phyloP scores from a whole-genome alignment of 2,797 vertebrate genomes.

The Chelidonichthys spinosus region DNA sequence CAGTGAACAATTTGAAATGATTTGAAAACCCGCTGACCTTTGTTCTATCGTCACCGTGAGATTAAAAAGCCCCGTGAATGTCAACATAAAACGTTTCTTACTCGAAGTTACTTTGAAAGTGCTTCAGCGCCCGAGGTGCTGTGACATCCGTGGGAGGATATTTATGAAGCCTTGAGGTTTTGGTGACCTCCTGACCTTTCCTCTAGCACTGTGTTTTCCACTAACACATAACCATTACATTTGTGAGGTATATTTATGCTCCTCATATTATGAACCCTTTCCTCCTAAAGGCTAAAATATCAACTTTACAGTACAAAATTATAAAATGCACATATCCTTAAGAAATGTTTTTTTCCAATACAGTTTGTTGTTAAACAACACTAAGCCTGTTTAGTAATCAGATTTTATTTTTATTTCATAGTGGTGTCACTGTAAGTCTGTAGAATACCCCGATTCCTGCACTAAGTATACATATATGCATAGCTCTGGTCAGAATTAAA shows the following conservation, averaged over 20 bases:
- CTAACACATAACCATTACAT: neutral
- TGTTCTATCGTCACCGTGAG: neutral
- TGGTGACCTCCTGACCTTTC: neutral
- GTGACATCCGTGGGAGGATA: neutral
- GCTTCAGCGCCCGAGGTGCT: neutral
- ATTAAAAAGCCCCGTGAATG: neutral
- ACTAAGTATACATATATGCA: neutral
- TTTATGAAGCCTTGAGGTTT: neutral
- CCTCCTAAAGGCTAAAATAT: neutral
- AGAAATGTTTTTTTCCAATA: neutral
- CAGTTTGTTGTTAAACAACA: neutral
- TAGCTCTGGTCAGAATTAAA: slow-evolving; percentile 56
- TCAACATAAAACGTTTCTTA: neutral
- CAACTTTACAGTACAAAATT: neutral
- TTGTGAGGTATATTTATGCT: neutral
- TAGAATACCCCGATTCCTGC: neutral
- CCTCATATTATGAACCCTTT: neutral
- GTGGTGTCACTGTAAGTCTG: neutral
- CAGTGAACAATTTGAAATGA: neutral
- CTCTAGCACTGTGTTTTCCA: neutral
- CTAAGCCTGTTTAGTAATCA: neutral
- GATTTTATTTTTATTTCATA: neutral
- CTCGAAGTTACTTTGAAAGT: neutral
- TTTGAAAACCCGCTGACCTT: neutral
- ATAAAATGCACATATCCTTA: neutral